These are phyloP conservation scores for Endomychus coccineus DNA, from an alignment of 2,888 invertebrate genomes.

Conservation along the genomic window DNA sequence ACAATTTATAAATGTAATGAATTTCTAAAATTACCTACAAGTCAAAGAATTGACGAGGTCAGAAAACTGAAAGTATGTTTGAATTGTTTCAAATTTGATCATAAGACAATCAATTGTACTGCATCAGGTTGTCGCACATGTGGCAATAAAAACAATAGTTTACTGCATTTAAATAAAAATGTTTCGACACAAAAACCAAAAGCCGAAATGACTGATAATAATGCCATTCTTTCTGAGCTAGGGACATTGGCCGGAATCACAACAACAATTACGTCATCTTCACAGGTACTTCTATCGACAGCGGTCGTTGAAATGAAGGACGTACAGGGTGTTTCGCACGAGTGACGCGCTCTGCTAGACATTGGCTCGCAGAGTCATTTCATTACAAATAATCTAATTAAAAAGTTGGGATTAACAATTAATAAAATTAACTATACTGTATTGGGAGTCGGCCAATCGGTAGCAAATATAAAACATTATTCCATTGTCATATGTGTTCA, in stretches of 20 bases:
- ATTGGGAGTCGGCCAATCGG: too few species aligned
- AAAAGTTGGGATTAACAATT: too few species aligned
- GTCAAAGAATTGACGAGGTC: conserved; percentile 9
- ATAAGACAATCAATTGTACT: conserved; percentile 5
- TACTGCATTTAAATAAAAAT: conserved; percentile 8
- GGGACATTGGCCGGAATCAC: too few species aligned
- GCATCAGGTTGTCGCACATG: conserved; percentile 7
- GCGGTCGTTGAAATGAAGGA: too few species aligned
- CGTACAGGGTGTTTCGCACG: background rate
- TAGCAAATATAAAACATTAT: background rate
- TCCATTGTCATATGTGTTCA: conserved; percentile 1
- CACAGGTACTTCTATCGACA: too few species aligned
- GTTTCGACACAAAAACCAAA: too few species aligned
- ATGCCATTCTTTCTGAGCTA: too few species aligned
- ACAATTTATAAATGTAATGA: conserved; percentile 12
- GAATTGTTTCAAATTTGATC: conserved; percentile 13
- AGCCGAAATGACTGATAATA: too few species aligned
- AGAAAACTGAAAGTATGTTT: conserved; percentile 13
- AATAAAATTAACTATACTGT: too few species aligned
- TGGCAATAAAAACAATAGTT: conserved; percentile 5
- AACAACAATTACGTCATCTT: too few species aligned
- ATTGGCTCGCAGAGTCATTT: conserved; percentile 12
- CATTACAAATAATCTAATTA: too few species aligned
- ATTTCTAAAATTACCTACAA: conserved; percentile 10
- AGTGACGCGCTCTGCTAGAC: conserved; percentile 8